Conservation (phyloP, 2,113 vertebrate genomes). For the Carassius auratus region DNA sequence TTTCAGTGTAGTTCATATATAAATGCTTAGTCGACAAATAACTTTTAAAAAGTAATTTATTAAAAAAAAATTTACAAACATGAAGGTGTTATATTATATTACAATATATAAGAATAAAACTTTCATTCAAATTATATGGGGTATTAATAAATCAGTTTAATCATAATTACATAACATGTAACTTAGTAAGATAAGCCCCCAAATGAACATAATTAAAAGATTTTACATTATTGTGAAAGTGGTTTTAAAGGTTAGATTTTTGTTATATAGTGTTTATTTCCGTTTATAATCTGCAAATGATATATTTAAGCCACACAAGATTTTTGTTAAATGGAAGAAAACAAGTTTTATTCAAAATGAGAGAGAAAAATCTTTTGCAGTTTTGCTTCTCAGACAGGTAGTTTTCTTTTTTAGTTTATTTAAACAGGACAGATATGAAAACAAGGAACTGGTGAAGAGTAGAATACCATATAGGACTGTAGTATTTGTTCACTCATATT, state of each 20-base stretch:
- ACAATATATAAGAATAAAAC: neutral
- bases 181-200: no score
- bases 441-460: neutral
- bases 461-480: neutral
- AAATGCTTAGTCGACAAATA: no score
- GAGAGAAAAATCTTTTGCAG: neutral
- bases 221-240: no score
- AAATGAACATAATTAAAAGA: no score
- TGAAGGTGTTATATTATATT: neutral
- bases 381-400: neutral
- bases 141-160: neutral
- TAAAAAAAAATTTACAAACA: no score
- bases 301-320: neutral
- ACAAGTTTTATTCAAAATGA: neutral
- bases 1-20: neutral
- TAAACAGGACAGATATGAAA: neutral
- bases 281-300: neutral
- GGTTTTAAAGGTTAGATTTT: neutral
- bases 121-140: neutral
- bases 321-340: neutral
- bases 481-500: neutral
- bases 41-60: neutral
- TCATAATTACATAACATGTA: neutral
- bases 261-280: neutral
- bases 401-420: neutral